Evolutionary conservation across 2,888 invertebrate species (phyloP), one percentile per base, ranked within the genome.

Genomic region (Cacoxenus indagator): DNA sequence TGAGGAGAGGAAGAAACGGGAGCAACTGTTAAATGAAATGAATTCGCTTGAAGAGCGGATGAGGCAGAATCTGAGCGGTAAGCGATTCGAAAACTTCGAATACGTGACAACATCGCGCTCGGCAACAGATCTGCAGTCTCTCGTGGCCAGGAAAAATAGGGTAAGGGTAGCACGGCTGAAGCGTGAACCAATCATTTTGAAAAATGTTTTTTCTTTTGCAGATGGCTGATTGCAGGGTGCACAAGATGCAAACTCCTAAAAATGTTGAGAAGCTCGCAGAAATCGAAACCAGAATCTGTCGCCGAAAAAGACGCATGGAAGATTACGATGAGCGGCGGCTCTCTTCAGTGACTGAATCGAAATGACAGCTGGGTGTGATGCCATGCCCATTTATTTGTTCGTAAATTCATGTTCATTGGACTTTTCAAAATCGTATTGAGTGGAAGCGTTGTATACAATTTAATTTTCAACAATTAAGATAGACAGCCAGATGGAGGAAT

Each of bases 291-390:
- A 76, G 74, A 8, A 77, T 82, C 37, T 80, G 88, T 3, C 85
- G 78, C 65, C n/a, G n/a, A n/a, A 83, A 75, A 67, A 78, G 83
- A 1, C 79, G 88, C 0, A 75, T 85, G 2, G 86, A 85, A 69
- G 78, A 80, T 4, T 84, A 87, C 57, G 88, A 88, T 65, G 87
- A 87, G 64, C 78, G 82, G 24, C 79, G 88, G 4, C 76, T n/a
- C n/a, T n/a, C n/a, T n/a, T n/a, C n/a, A n/a, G n/a, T n/a, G n/a
- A n/a, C n/a, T n/a, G n/a, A n/a, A n/a, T n/a, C n/a, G n/a, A n/a
- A n/a, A n/a, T n/a, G n/a, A n/a, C n/a, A n/a, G n/a, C n/a, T n/a
- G n/a, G n/a, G n/a, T n/a, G n/a, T n/a, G n/a, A n/a, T n/a, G n/a
- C n/a, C n/a, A n/a, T n/a, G n/a, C n/a, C n/a, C n/a, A n/a, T n/a